Evolutionary conservation across 2,888 invertebrate species (phyloP).

Genomic region (Tipula lateralis): DNA sequence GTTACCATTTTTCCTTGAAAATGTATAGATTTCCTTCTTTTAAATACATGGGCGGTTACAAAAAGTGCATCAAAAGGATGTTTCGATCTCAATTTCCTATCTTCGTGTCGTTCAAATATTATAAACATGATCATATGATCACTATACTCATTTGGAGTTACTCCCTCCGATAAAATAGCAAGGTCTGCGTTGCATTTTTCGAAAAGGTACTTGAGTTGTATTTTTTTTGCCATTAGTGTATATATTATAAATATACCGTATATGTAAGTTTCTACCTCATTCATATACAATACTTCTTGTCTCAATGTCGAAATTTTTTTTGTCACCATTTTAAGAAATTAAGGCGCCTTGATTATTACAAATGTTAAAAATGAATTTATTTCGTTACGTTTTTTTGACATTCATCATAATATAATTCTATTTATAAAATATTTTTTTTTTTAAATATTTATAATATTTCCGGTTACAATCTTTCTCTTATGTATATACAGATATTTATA

Average conservation of each 20-base stretch:
- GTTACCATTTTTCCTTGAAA: not conserved
- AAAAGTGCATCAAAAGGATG: not conserved
- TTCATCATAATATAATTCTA: not conserved
- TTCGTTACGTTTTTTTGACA: not conserved
- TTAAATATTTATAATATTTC: not conserved
- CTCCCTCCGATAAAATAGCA: too few relatives aligned
- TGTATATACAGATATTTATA: not conserved
- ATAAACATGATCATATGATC: too few relatives aligned
- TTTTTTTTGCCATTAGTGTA: too few relatives aligned
- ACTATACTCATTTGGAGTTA: too few relatives aligned
- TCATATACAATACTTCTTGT: not conserved
- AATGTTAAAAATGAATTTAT: not conserved
- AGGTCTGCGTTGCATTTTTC: too few relatives aligned
- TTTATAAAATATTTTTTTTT: not conserved
- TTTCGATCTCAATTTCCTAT: too few relatives aligned
- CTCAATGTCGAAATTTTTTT: not conserved
- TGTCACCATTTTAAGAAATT: conserved; percentile 1
- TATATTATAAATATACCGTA: not conserved
- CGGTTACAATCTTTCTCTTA: not conserved
- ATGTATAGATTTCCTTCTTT: not conserved
- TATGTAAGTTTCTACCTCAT: not conserved
- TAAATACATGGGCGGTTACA: not conserved
- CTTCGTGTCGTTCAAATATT: too few relatives aligned
- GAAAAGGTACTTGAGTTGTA: too few relatives aligned
- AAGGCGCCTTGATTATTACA: not conserved